Evolutionary conservation across 2,113 vertebrate genomes (phyloP).

Genomic region (Choloepus hoffmanni): DNA sequence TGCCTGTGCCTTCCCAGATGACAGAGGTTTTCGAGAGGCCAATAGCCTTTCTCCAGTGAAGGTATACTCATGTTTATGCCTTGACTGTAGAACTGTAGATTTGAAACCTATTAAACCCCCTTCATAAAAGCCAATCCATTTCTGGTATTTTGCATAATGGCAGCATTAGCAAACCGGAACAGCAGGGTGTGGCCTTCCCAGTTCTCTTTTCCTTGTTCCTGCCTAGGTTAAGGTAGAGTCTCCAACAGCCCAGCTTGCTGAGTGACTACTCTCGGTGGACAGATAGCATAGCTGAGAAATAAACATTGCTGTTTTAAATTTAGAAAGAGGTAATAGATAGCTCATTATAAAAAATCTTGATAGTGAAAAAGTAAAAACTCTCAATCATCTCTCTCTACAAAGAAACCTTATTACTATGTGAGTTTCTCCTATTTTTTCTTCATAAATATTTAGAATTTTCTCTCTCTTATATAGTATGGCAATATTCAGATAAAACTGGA

Average conservation of each 20-base stretch:
- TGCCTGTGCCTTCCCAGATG: too few species aligned
- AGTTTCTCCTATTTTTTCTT: background rate
- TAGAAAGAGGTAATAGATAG: background rate
- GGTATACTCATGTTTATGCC: too few species aligned
- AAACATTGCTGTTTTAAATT: background rate
- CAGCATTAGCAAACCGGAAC: too few species aligned
- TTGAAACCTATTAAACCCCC: too few species aligned
- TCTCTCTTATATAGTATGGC: background rate
- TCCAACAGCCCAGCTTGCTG: background rate
- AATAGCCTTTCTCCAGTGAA: too few species aligned
- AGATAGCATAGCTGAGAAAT: background rate
- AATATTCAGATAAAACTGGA: background rate
- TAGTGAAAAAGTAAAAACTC: slow-evolving; percentile 2
- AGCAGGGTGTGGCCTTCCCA: background rate
- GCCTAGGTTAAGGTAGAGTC: background rate
- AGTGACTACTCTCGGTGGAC: background rate
- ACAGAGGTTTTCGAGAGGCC: too few species aligned
- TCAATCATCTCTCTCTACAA: background rate
- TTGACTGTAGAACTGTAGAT: too few species aligned
- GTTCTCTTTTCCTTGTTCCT: background rate
- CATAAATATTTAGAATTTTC: background rate
- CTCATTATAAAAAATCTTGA: background rate
- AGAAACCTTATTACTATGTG: background rate
- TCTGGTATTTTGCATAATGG: too few species aligned
- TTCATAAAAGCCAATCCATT: too few species aligned